These are phyloP conservation scores for Pardosa pseudoannulata DNA, from an alignment of 2,888 invertebrate genomes.

Conservation along the genomic window DNA sequence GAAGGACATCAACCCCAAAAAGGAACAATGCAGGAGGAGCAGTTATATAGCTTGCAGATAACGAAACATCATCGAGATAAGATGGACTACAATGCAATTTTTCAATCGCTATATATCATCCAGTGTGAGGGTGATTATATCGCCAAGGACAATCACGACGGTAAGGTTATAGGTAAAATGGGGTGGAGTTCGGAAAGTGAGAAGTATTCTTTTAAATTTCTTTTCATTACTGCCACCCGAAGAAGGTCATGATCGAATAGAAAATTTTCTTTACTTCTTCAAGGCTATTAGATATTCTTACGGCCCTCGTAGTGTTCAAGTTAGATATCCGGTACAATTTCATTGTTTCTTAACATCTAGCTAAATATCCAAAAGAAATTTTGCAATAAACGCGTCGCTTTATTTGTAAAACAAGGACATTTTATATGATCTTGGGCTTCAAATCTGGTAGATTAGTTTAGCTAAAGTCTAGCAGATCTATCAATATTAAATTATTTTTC, in stretches of 20 bases:
- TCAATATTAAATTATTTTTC: too few relatives aligned
- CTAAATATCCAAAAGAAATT: too few relatives aligned
- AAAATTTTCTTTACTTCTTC: too few relatives aligned
- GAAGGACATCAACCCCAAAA: slow-evolving; percentile 1
- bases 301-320: too few relatives aligned
- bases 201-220: background rate
- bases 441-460: too few relatives aligned
- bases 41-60: background rate
- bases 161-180: background rate
- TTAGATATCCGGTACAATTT: too few relatives aligned
- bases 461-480: too few relatives aligned
- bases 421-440: too few relatives aligned
- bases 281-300: too few relatives aligned
- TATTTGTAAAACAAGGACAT: too few relatives aligned
- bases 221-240: background rate
- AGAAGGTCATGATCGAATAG: background rate
- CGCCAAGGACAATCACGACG: background rate
- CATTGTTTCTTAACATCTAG: too few relatives aligned
- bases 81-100: background rate
- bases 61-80: background rate
- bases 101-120: background rate
- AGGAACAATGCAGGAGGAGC: background rate
- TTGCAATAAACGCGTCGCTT: too few relatives aligned
- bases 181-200: slow-evolving; percentile 3
- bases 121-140: background rate